Base-by-base conservation (phyloP, 2,888 invertebrate species). In the Exocentrus adspersus region DNA sequence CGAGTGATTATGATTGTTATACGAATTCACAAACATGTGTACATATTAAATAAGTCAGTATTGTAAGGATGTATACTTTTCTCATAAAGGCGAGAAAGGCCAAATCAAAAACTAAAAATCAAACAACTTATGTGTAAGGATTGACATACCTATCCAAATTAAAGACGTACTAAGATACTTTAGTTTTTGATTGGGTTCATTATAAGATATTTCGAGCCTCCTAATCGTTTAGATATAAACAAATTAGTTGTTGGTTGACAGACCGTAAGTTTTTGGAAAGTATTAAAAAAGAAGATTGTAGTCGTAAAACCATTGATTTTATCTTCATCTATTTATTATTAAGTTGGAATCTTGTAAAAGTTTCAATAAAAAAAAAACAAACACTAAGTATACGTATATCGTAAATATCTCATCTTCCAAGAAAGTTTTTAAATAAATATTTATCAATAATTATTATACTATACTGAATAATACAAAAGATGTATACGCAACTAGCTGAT, bases 301-400 rank as follows among this genome's bases (percentile, higher is more conserved):
- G 71, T 71, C 68, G 65, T 72, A 68, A 58, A 68, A 42, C 28
- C 46, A 72, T 69, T 70, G 70, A 72, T 72, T 73, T 72, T 62
- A 57, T 68, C 64, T 65, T 67, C 41, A 62, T 65, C 62, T 69
- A 69, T 68, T 68, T 68, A 71, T 71, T 56, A 20, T 28, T 73
- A 65, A 65, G 68, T 68, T 70, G 64, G 59, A 72, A 69, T 70
- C 54, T 66, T 73, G 70, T 66, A 46, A 69, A 73, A 67, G 64
- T 71, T 73, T 72, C 51, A 65, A 67, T 63, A 62, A 67, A 65
- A 73, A 72, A 73, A 85, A 88, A 87, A 88, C 86, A 84, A 86
- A 89, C 88, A 89, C 86, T 88, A 77, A 88, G 90, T 90, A 90
- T 90, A 90, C 90, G 90, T 89, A 88, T 89, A 84, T 86, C 85